Evolutionary conservation across 2,797 vertebrate species (phyloP), one percentile per base, ranked within the genome.

Genomic region (Smutsia gigantea): DNA sequence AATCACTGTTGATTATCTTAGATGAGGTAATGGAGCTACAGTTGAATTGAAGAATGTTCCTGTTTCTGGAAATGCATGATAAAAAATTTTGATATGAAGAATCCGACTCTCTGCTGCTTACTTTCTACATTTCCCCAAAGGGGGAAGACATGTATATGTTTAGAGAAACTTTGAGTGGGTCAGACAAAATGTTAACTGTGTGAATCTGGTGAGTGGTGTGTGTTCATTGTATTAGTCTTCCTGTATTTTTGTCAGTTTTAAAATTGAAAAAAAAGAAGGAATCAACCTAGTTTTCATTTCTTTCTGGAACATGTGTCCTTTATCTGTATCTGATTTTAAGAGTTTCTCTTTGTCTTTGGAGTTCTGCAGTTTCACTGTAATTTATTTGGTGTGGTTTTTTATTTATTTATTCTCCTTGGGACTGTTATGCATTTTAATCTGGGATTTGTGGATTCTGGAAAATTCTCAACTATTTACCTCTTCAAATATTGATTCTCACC

Each of bases 341-440:
- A 72, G 83, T 93, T 90, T 95, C n/a, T 87, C 5, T 90, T 90
- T 29, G 49, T 84, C 49, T 92, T 96, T 57, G n/a, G 69, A 77
- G 23, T 93, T 82, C 2, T 90, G 21, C 1, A 55, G 37, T 93
- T 75, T 87, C n/a, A 87, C 12, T 83, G 13, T 84, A 84, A 31
- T 95, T 63, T 78, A 89, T 69, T 89, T 6, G 53, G 19, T 61
- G 49, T 85, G 14, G 14, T 79, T 83, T 64, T 31, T 15, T 82
- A 95, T 88, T 68, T 74, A 59, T 74, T 84, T 66, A 55, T 78
- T 29, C 42, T 77, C 2, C 2, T 87, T 96, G 29, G 64, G 34
- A 51, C 90, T 89, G 59, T 81, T 84, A 37, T 68, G 29, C 46
- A 59, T 71, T 69, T 87, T n/a, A 93, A 89, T 84, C 23, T 86